Base-by-base conservation (phyloP, 2,888 invertebrate species). In the Odontothrips loti region DNA sequence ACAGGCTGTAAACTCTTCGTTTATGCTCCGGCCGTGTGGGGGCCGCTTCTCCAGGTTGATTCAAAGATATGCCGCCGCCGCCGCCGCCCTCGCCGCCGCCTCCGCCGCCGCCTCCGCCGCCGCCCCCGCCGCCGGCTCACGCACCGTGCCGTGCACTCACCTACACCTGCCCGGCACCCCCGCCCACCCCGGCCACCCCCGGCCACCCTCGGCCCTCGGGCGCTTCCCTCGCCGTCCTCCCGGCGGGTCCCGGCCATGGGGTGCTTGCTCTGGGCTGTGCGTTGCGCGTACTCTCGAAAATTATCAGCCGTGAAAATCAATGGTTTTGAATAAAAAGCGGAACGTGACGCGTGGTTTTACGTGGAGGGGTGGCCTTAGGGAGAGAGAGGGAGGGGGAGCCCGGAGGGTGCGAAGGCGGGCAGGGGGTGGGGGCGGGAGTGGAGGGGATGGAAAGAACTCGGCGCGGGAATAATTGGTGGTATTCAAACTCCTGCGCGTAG, bases 271-370 rank as follows among this genome's bases (percentile, higher is more conserved):
- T n/a, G n/a, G n/a, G n/a, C n/a, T n/a, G n/a, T n/a, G n/a, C n/a
- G n/a, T n/a, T n/a, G 27, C 27, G 68, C 27, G 23, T 12, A 75
- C 68, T 75, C 68, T 27, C 23, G 34, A 27, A 27, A 75, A 75
- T 75, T 75, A 75, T 75, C 68, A 75, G 68, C 68, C 68, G 68
- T 75, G 68, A 75, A 75, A 75, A 75, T 75, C 68, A 75, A 75
- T 75, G 68, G 68, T 23, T 75, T 27, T 27, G 68, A 27, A 75
- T 75, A 75, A 75, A 75, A 75, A 75, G 68, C 58, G n/a, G 58
- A 58, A 58, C 58, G 58, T n/a, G 58, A 6, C n/a, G 58, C 20
- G 58, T 58, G 58, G 58, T 58, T 17, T 17, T 58, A n/a, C 58
- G 58, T 58, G 58, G 58, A 20, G 58, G 17, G 58, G 58, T 51